Evolutionary conservation across 2,888 invertebrate species (phyloP).

Genomic region (Limnephilus marmoratus): DNA sequence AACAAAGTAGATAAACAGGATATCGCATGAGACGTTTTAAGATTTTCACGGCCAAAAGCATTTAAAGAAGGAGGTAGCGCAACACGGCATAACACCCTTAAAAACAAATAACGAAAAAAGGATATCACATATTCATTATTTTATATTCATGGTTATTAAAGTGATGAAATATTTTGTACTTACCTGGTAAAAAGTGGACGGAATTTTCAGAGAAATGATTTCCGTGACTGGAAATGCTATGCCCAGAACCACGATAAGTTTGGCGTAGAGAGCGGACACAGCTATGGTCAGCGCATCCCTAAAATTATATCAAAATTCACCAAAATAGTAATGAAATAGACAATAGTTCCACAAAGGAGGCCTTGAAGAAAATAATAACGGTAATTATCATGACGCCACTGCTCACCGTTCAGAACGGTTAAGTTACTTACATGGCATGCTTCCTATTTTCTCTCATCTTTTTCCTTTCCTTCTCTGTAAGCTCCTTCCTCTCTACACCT

Average conservation of each 20-base stretch:
- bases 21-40: no score
- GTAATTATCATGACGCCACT: no score
- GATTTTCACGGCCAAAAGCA: no score
- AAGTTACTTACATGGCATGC: slow-evolving; percentile 73
- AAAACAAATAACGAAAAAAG: no score
- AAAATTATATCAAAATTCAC: no score
- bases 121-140: no score
- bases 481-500: not conserved
- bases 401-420: not conserved
- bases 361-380: no score
- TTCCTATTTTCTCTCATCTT: slow-evolving; percentile 69
- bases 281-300: slow-evolving; percentile 85
- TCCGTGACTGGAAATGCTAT: slow-evolving; percentile 92
- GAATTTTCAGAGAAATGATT: slow-evolving; percentile 87
- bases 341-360: no score
- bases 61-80: no score
- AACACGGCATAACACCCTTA: no score
- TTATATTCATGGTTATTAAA: not conserved
- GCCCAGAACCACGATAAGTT: slow-evolving; percentile 89
- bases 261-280: slow-evolving; percentile 89
- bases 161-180: slow-evolving; percentile 71
- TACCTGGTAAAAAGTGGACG: slow-evolving; percentile 86
- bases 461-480: slow-evolving; percentile 66
- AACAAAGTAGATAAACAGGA: no score
- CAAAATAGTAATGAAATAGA: not conserved